Conservation (phyloP, 2,888 invertebrate species). For the Drosophila mimica region DNA sequence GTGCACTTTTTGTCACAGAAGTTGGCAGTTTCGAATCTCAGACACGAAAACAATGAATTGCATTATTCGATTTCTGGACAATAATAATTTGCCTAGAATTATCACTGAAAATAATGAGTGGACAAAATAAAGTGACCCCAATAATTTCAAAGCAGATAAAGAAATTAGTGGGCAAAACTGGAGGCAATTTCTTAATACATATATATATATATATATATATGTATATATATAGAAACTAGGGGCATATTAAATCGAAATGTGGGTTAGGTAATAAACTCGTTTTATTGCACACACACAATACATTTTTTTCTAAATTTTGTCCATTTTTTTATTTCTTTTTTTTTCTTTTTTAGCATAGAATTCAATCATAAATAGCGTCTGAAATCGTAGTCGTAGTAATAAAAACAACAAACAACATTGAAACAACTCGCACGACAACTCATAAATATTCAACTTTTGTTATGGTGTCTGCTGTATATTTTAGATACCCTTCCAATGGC, state of each 20-base stretch:
- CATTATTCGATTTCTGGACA: slow-evolving; percentile 24
- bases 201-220: not conserved
- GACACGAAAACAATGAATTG: slow-evolving; percentile 36
- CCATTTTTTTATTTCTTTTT: not conserved
- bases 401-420: slow-evolving; percentile 36
- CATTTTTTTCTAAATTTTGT: not conserved
- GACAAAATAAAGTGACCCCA: slow-evolving; percentile 11
- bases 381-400: slow-evolving; percentile 23
- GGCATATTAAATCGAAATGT: not conserved
- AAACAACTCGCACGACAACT: slow-evolving; percentile 58
- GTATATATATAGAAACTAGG: not conserved
- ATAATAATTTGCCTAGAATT: slow-evolving; percentile 13
- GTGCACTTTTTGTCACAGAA: slow-evolving; percentile 22
- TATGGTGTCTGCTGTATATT: slow-evolving; percentile 49
- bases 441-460: slow-evolving; percentile 67
- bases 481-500: slow-evolving; percentile 26
- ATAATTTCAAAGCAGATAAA: slow-evolving; percentile 7
- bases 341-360: slow-evolving; percentile 21
- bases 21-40: slow-evolving; percentile 17
- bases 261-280: slow-evolving; percentile 4
- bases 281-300: slow-evolving; percentile 8
- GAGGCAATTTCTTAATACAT: slow-evolving; percentile 4
- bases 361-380: slow-evolving; percentile 48
- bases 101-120: slow-evolving; percentile 35
- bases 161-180: slow-evolving; percentile 9